Conservation (phyloP, 2,797 vertebrate species). For the Malurus leucopterus region DNA sequence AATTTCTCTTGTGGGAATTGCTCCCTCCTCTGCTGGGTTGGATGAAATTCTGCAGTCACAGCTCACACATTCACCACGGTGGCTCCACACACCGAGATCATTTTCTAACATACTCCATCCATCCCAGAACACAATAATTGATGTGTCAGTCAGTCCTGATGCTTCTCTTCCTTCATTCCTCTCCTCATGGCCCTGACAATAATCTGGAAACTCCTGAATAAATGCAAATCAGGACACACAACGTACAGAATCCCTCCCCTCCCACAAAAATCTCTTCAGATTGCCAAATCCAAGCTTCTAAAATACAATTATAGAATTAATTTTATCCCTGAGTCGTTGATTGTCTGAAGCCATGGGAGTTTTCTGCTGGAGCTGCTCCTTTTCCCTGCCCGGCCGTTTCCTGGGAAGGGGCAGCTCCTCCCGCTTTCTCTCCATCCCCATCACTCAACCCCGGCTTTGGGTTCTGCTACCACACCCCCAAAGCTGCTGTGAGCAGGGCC, state of each 20-base stretch:
- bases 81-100: not conserved
- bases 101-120: not conserved
- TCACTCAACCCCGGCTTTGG: not conserved
- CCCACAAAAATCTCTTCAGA: not conserved
- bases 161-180: not conserved
- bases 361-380: not conserved
- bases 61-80: not conserved
- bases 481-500: not conserved
- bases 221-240: not conserved
- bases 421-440: not conserved
- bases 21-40: not conserved
- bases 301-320: not conserved
- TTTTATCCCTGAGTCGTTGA: not conserved
- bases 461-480: constrained; percentile 5
- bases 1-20: not conserved
- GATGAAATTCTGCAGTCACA: not conserved
- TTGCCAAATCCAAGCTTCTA: not conserved
- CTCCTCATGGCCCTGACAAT: not conserved
- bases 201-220: not conserved
- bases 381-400: not conserved
- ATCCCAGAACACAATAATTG: not conserved
- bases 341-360: accelerated
- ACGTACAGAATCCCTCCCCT: not conserved
- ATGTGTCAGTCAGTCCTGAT: not conserved
- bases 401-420: not conserved